Evolutionary conservation across 2,888 invertebrate genomes (phyloP), one percentile per base, ranked within the genome.

Genomic region (Drosophila demipolita): DNA sequence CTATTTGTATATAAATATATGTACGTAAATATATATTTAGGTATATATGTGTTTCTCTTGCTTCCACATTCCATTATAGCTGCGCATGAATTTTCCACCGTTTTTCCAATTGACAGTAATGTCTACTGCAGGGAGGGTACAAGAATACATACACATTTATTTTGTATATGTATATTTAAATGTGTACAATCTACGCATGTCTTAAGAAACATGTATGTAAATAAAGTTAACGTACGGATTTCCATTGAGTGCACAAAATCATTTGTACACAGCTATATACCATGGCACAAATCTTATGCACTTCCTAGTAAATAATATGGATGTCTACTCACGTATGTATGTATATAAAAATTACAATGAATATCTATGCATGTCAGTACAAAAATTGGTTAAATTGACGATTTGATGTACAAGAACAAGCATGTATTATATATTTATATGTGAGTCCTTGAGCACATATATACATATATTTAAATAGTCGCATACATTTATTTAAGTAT

Each of bases 11-110:
- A 2, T 12, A 23, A 8, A n/a, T 15, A 1, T 32, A 40, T 54
- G 17, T 17, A 49, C 9, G 15, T 29, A 38, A 38, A 55, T 55
- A 55, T n/a, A 15, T 36, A 26, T 29, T 17, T 53, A 45, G 11
- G 26, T 35, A n/a, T 50, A 12, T 23, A n/a, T 53, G 23, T 54
- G 40, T 70, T 65, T 62, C 65, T 72, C 40, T 73, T 65, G 53
- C 53, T 78, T 69, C 72, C 73, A 75, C 54, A 67, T 70, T 83
- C 69, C 72, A 84, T 65, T 72, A 75, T 68, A 45, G 70, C 62
- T 79, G 80, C 80, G 80, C 80, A 80, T 82, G 80, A 48, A 73
- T 80, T 65, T 82, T 78, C 57, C 72, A 82, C 65, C 53, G 63
- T 50, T 67, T 72, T 82, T 75, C 70, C 80, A 82, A 73, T 73